Evolutionary conservation across 1,140 invertebrate genomes (phyloP).

Genomic region (Aphaenogaster floridana): DNA sequence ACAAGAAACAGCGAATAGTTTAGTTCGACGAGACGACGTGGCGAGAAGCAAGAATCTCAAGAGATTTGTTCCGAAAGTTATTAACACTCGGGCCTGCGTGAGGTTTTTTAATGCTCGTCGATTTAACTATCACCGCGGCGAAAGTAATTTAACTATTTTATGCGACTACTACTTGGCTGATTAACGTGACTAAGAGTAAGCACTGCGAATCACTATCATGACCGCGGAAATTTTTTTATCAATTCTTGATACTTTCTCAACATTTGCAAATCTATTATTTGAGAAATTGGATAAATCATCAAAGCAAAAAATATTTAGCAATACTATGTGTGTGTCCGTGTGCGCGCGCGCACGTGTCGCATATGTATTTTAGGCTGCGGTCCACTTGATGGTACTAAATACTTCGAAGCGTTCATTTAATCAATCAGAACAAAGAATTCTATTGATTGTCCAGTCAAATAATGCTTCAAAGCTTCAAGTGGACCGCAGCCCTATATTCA

Average conservation of each 20-base stretch:
- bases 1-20: conserved; percentile 37
- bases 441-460: no score
- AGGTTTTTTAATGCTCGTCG: conserved; percentile 27
- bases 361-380: no score
- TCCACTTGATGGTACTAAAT: no score
- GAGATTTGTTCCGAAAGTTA: conserved; percentile 30
- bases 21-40: not conserved
- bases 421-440: no score
- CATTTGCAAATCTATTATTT: not conserved
- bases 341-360: not conserved
- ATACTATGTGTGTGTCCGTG: no score
- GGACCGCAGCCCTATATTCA: not conserved
- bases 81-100: conserved; percentile 26
- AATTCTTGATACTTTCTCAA: conserved; percentile 1
- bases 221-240: not conserved
- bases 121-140: conserved; percentile 26
- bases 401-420: no score
- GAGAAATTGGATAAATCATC: not conserved
- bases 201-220: not conserved
- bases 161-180: not conserved
- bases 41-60: conserved; percentile 16
- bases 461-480: no score
- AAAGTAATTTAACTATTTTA: conserved; percentile 61
- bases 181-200: not conserved
- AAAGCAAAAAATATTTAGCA: not conserved